Percentiles rank a stretch among this genome's conserved stretches.
These are phyloP conservation scores for Potorous gilbertii DNA, from an alignment of 2,797 vertebrate species.

Conservation along the genomic window DNA sequence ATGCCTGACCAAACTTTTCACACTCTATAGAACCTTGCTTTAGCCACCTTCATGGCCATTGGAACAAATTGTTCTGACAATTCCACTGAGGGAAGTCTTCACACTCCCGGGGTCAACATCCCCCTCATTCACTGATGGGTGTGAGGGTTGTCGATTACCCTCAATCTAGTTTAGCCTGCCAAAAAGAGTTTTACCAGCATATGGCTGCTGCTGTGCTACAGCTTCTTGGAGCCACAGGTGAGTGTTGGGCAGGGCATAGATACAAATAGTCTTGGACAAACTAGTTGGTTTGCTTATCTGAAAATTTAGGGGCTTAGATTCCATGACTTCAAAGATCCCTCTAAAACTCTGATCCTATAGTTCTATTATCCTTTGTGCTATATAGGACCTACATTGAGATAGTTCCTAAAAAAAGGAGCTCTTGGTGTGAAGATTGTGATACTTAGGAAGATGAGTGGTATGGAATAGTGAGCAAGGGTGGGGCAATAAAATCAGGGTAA, in stretches of 20 bases:
- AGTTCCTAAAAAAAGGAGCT: neutral
- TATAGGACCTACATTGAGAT: neutral
- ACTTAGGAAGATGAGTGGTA: neutral
- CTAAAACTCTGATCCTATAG: neutral
- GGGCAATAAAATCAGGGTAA: neutral
- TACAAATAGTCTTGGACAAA: neutral
- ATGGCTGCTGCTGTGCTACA: neutral
- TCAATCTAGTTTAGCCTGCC: neutral
- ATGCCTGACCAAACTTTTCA: neutral
- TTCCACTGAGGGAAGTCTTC: neutral
- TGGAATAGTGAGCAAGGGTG: slow-evolving; percentile 13
- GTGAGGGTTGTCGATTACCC: neutral
- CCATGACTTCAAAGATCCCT: neutral
- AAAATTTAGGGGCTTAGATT: neutral
- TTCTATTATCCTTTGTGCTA: neutral
- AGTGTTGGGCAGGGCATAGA: neutral
- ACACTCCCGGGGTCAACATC: neutral
- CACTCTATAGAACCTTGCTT: neutral
- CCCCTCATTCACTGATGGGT: neutral
- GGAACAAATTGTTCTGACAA: neutral
- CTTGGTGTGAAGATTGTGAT: neutral
- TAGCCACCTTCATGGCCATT: neutral
- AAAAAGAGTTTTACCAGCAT: neutral
- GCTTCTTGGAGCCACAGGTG: neutral
- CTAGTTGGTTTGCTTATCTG: neutral